Base-by-base conservation (phyloP, 2,797 vertebrate species). In the Chrysocyon brachyurus region DNA sequence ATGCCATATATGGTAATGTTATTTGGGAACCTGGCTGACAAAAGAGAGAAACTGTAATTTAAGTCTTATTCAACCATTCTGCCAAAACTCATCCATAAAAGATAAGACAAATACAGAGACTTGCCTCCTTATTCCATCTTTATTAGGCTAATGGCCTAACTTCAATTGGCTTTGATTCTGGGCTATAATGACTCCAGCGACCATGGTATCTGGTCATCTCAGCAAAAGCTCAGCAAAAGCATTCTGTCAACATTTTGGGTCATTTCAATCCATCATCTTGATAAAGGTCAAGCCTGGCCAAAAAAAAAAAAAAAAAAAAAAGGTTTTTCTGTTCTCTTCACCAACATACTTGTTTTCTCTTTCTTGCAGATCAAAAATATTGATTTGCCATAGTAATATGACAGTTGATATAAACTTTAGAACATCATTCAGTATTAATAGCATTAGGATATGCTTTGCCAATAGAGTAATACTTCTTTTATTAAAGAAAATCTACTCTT, bases 131-230 rank as follows among this genome's bases (percentile, higher is more conserved):
- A 10, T 70, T 82, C n/a, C 49, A 83, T 88, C 78, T 94, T 92
- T 70, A 89, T 92, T 92, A 88, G 73, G n/a, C 36, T 94, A 89
- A 92, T 79, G 26, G 85, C 46, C 36, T 95, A 61, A 82, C 57
- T 92, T 97, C n/a, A 91, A 6, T 26, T 15, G 12, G 31, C 77
- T 93, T 97, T 87, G 19, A 36, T 81, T 97, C 89, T 86, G 31
- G 81, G 83, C 68, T 94, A 2, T 83, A 96, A 26, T 97, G 97
- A 84, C 46, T 93, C 96, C 46, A 82, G 24, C n/a, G 6, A 56
- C 83, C 90, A 19, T 96, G 94, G 82, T 94, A 40, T 68, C 90
- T 97, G 81, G 33, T 97, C 96, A 97, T 83, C 90, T 26, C 86
- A 90, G 17, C 40, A 97, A 95, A 97, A 49, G 16, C 28, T 28